A percentile compares a stretch with the other conserved stretches of the same genome.
phyloP scores from a whole-genome alignment of 2,888 invertebrate genomes.

The Drosophila bunnanda region DNA sequence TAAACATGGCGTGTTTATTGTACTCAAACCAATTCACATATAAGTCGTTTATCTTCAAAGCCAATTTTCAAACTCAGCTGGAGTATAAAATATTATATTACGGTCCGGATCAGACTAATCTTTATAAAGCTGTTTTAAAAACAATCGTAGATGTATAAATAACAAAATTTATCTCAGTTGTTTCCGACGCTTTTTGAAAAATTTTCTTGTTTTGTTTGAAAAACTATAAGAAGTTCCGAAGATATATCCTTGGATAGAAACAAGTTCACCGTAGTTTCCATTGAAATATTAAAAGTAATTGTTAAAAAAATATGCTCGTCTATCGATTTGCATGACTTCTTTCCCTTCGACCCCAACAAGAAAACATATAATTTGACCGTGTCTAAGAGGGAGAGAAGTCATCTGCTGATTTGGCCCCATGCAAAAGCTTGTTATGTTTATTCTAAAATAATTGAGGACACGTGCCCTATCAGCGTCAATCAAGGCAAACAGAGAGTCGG shows the following conservation, averaged over 20 bases:
- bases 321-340: not conserved
- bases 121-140: not conserved
- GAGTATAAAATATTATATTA: too few species aligned
- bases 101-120: too few species aligned
- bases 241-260: not conserved
- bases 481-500: constrained; percentile 61
- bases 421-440: constrained; percentile 64
- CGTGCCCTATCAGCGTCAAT: constrained; percentile 82
- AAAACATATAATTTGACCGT: constrained; percentile 24
- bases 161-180: too few species aligned
- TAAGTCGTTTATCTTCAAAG: too few species aligned
- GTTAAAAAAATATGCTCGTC: not conserved
- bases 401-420: constrained; percentile 53
- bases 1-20: not conserved
- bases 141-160: not conserved
- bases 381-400: constrained; percentile 43
- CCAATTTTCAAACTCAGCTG: too few species aligned
- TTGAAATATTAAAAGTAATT: not conserved
- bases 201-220: not conserved
- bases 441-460: constrained; percentile 82
- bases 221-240: not conserved
- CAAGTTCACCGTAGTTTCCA: not conserved
- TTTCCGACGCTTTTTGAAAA: not conserved
- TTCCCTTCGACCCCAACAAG: not conserved
- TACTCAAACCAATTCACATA: too few species aligned